Base-by-base conservation (phyloP, 2,888 invertebrate genomes). In the Cryptus viduatorius region DNA sequence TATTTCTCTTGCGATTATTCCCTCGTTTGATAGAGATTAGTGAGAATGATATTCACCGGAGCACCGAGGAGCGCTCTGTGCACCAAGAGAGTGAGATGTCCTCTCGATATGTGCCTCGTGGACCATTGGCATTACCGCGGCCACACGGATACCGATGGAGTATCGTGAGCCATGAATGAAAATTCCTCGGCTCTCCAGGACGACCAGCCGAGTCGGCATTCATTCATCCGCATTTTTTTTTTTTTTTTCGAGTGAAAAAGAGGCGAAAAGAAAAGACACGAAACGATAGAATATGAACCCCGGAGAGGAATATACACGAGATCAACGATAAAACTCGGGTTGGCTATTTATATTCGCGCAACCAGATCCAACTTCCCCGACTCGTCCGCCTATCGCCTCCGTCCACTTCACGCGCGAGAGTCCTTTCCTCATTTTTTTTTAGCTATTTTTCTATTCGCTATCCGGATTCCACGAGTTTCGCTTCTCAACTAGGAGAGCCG, bases 271-370 rank as follows among this genome's bases (percentile, higher is more conserved):
- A 76, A 68, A 42, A 50, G 42, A 69, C 14, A 31, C 67, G 72
- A 59, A 50, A 37, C 24, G 8, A 24, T 42, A 12, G 42, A 50
- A 61, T 65, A 65, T 64, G 53, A 37, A 37, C 37, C 19, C 48
- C 68, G 48, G 37, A 37, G 37, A 61, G 79, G 61, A 87, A 37
- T 37, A 37, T 37, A 37, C 85, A 88, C 85, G 84, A 90, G 92
- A 92, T 91, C 88, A 83, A 80, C 88, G 91, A 91, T 92, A 37
- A 90, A 90, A 81, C 86, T 82, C 71, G 79, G 37, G 37, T 5
- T 37, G 87, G 89, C 78, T 77, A 84, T 86, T 80, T 86, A 80
- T 76, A 83, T 86, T 83, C 86, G 65, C 81, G 71, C 82, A 79
- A 80, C 83, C 82, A 79, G 4, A 37, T 37, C 37, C 37, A 37